phyloP scores from a whole-genome alignment of 2,113 vertebrate genomes.

The Crypturellus undulatus region DNA sequence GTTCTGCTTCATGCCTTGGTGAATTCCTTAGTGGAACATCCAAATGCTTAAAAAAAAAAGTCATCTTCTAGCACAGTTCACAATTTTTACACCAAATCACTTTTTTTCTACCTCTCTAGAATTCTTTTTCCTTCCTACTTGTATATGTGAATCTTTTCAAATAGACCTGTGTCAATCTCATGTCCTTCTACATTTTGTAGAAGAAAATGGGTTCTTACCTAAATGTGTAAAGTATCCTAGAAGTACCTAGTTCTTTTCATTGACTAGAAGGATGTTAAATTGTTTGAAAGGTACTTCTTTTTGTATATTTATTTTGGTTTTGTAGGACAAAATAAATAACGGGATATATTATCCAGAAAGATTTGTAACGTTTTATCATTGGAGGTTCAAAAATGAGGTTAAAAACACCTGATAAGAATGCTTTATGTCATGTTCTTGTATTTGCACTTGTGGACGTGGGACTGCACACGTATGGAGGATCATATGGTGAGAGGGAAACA shows the following conservation, averaged over 20 bases:
- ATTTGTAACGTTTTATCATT: neutral
- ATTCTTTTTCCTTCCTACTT: neutral
- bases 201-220: neutral
- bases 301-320: neutral
- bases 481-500: neutral
- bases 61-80: neutral
- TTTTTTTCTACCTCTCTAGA: neutral
- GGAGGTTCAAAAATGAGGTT: neutral
- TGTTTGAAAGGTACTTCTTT: neutral
- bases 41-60: neutral
- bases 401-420: neutral
- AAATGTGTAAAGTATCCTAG: neutral
- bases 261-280: neutral
- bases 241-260: neutral
- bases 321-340: neutral
- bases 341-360: neutral
- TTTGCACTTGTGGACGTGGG: neutral
- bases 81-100: neutral
- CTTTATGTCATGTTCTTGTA: neutral
- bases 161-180: accelerated
- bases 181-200: neutral
- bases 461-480: neutral
- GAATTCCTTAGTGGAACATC: neutral
- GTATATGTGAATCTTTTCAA: neutral
- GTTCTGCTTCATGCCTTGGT: neutral